Conservation (phyloP, 2,797 vertebrate genomes). For the Propithecus deckenii region DNA sequence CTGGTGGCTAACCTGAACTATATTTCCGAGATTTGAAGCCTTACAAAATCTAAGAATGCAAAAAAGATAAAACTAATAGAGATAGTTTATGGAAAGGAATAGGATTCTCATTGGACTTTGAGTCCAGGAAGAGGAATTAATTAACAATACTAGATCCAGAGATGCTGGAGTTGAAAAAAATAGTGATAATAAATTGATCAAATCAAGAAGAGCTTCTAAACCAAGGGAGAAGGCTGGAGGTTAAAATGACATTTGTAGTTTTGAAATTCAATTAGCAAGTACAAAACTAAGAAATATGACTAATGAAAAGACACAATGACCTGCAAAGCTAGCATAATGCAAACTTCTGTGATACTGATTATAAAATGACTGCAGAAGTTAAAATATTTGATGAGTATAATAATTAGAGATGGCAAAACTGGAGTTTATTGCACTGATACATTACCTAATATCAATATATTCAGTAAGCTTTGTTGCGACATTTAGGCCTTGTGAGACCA, state of each 20-base stretch:
- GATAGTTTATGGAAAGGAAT: neutral
- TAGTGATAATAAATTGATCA: neutral
- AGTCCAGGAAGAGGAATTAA: neutral
- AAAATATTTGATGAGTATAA: neutral
- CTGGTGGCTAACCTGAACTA: neutral
- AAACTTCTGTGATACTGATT: neutral
- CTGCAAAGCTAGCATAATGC: neutral
- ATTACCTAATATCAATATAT: neutral
- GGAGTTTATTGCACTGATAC: neutral
- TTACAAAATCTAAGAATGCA: neutral
- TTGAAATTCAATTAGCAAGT: slow-evolving; percentile 38
- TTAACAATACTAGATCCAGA: neutral
- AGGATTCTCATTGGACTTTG: neutral
- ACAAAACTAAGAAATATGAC: neutral
- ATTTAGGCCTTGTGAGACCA: neutral
- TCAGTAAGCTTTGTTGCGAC: neutral
- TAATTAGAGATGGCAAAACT: neutral
- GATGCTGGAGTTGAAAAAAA: neutral
- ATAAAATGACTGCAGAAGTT: neutral
- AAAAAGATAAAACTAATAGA: neutral
- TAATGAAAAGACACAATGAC: slow-evolving; percentile 23
- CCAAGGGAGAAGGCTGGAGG: neutral
- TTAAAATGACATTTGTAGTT: neutral
- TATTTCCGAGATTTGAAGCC: neutral
- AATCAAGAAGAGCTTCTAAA: neutral